phyloP scores from a whole-genome alignment of 2,888 invertebrate genomes.

The Cephus nigrinus region DNA sequence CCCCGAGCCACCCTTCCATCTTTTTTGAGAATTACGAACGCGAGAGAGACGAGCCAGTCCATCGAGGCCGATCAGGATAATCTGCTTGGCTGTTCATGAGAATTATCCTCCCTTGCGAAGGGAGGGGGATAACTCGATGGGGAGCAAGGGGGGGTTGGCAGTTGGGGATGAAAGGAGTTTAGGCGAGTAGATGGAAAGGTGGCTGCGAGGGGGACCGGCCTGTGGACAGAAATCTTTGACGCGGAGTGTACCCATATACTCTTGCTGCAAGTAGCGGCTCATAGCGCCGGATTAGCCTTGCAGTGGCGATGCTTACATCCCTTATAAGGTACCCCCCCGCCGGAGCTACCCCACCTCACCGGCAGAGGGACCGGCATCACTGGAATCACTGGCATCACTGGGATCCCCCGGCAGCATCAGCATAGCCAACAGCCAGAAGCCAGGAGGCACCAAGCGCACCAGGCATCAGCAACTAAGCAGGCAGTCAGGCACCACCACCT shows the following conservation, averaged over 20 bases:
- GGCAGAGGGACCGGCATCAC: background rate
- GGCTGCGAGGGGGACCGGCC: background rate
- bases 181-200: no score
- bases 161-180: slow-evolving; percentile 17
- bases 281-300: slow-evolving; percentile 65
- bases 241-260: slow-evolving; percentile 53
- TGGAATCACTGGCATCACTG: slow-evolving; percentile 10
- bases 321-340: slow-evolving; percentile 52
- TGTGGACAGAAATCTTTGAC: slow-evolving; percentile 48
- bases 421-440: no score
- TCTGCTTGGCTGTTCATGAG: background rate
- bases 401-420: slow-evolving; percentile 23
- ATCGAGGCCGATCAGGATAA: no score
- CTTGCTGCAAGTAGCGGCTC: slow-evolving; percentile 61
- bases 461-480: no score
- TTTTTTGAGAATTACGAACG: no score
- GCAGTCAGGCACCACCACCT: slow-evolving; percentile 15
- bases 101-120: slow-evolving; percentile 13
- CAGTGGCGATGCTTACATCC: slow-evolving; percentile 65
- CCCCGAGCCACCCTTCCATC: no score
- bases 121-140: slow-evolving; percentile 11
- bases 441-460: no score
- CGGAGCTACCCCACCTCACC: slow-evolving; percentile 29
- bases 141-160: slow-evolving; percentile 23
- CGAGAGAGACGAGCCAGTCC: no score